Evolutionary conservation across 1,140 invertebrate genomes (phyloP).

Genomic region (Dinoponera quadriceps): DNA sequence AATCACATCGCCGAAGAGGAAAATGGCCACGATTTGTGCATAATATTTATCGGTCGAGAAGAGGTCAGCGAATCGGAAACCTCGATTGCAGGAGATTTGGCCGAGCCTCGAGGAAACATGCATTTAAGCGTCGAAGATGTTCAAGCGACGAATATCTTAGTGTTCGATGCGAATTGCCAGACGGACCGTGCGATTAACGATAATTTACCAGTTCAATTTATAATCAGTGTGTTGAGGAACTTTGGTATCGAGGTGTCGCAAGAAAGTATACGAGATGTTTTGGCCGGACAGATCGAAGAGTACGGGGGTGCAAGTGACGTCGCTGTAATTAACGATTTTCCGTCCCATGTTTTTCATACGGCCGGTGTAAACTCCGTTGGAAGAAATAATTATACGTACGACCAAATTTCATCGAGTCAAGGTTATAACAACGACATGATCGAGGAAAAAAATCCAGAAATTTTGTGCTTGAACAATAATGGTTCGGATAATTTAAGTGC

Average conservation of each 20-base stretch:
- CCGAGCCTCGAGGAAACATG: not conserved
- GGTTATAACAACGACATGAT: not conserved
- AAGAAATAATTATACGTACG: not conserved
- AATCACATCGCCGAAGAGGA: not conserved
- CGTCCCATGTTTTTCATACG: not conserved
- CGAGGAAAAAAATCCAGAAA: not conserved
- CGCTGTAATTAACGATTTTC: not conserved
- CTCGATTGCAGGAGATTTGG: not conserved
- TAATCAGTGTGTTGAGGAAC: not conserved
- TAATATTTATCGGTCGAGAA: conserved; percentile 19
- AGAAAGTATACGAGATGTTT: not conserved
- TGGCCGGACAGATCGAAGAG: not conserved
- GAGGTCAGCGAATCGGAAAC: not conserved
- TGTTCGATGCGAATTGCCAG: not conserved
- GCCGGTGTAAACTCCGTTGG: not conserved
- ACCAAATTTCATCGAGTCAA: not conserved
- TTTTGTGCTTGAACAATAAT: not conserved
- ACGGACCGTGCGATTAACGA: not conserved
- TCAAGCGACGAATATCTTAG: not conserved
- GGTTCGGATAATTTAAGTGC: not conserved
- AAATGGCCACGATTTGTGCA: not conserved
- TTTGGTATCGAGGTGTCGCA: conserved; percentile 14
- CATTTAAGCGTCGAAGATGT: not conserved
- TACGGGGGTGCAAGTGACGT: not conserved
- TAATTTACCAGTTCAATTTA: conserved; percentile 9